Evolutionary conservation across 1,140 invertebrate genomes (phyloP), one percentile per base, ranked within the genome.

Genomic region (Atta colombica): DNA sequence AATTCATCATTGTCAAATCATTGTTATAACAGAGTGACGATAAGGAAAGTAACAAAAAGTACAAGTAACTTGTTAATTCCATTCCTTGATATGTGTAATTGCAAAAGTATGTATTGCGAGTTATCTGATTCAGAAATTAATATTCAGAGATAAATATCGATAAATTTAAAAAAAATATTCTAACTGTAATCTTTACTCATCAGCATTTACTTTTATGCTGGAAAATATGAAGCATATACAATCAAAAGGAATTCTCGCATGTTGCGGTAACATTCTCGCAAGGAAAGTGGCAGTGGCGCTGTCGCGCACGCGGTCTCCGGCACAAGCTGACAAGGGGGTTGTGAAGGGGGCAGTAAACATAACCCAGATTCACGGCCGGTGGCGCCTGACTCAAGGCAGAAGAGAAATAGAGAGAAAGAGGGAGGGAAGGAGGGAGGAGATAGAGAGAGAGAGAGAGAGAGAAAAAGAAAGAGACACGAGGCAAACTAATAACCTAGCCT

Each of bases 401-500:
- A 88, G 74, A 7, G n/a, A 75, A 75, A 45, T 61, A 53, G 74
- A 35, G 58, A 86, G 68, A 78, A 58, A 85, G 80, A 72, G 0
- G 77, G 74, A 2, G 77, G 77, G 2, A 16, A 0, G 14, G 7
- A 16, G 3, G 10, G 3, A 14, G 71, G 72, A 21, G 8, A 39
- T 6, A 35, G 31, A 35, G 16, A 68, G 39, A 45, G 31, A 68
- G 39, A 45, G 31, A 39, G n/a, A 21, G 1, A 21, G 5, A 39
- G 35, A 68, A 1, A 61, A 12, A 61, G 25, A 61, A 7, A 49
- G 35, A 78, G 61, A 51, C 61, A 87, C 88, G 74, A 77, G 88
- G 60, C 60, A 87, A 90, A 92, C 91, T 89, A 86, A 93, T 92
- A 93, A 94, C 92, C 92, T 92, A 93, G 90, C 91, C 90, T 93